These are phyloP conservation scores for Eptatretus burgeri DNA, from an alignment of 2,113 vertebrate genomes.

Conservation along the genomic window DNA sequence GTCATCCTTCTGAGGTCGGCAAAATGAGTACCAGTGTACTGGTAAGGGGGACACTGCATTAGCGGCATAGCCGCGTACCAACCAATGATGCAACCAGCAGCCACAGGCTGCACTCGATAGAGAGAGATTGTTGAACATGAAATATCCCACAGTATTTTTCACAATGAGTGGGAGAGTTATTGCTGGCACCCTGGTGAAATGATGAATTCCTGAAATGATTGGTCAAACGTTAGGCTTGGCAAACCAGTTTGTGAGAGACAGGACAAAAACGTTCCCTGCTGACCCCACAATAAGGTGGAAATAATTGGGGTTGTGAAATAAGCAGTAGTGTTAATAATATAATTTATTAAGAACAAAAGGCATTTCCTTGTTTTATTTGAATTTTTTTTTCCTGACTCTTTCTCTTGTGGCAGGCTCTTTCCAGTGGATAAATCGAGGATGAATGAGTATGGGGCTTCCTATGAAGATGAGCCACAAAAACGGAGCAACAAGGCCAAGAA, in stretches of 20 bases:
- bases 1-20: no score
- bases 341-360: no score
- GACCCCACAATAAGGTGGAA: not conserved
- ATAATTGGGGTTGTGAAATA: not conserved
- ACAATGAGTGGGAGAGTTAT: not conserved
- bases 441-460: slow-evolving; percentile 45
- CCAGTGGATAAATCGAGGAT: slow-evolving; percentile 46
- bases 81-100: no score
- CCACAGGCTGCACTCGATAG: no score
- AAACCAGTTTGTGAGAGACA: not conserved
- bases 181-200: not conserved
- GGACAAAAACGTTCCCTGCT: no score
- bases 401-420: slow-evolving; percentile 27
- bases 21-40: no score
- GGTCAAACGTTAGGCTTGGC: not conserved
- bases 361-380: not conserved
- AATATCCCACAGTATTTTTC: no score
- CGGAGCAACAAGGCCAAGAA: no score
- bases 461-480: slow-evolving; percentile 23
- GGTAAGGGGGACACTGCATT: no score
- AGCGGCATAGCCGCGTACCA: no score
- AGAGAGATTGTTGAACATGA: no score
- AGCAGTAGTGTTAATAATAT: no score
- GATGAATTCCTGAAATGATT: not conserved
- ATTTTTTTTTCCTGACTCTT: not conserved